Evolutionary conservation across 2,888 invertebrate species (phyloP).

Genomic region (Dasysyrphus albostriatus): DNA sequence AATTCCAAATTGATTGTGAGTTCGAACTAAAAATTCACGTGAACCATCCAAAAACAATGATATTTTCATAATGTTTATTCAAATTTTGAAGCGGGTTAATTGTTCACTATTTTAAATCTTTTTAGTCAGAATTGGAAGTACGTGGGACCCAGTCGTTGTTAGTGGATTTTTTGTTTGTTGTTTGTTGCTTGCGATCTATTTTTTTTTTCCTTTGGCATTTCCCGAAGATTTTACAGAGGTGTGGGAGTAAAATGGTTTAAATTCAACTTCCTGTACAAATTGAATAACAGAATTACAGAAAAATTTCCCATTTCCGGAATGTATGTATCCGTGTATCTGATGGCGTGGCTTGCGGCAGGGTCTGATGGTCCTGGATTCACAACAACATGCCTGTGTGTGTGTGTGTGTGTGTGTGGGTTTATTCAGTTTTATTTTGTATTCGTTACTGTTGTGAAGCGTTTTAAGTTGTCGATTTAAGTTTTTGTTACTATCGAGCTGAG

Average conservation of each 20-base stretch:
- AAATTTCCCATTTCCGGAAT: constrained; percentile 56
- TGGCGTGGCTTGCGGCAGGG: background rate
- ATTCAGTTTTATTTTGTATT: constrained; percentile 39
- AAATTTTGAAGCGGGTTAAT: too few relatives aligned
- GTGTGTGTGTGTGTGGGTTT: constrained; percentile 19
- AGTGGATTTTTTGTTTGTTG: background rate
- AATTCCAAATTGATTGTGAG: too few relatives aligned
- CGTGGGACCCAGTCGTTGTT: background rate
- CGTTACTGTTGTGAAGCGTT: constrained; percentile 43
- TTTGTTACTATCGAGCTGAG: constrained; percentile 23
- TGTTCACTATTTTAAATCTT: too few relatives aligned
- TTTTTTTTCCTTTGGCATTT: constrained; percentile 31
- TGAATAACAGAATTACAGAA: constrained; percentile 73
- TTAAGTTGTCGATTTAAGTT: constrained; percentile 73
- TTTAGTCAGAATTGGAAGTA: background rate
- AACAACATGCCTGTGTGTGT: constrained; percentile 4
- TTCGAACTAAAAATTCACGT: too few relatives aligned
- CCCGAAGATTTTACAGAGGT: constrained; percentile 47
- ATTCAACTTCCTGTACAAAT: constrained; percentile 74
- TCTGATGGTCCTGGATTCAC: background rate
- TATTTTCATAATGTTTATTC: too few relatives aligned
- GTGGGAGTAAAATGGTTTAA: constrained; percentile 69
- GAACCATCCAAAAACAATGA: too few relatives aligned
- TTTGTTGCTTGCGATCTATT: constrained; percentile 19
- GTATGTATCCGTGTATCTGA: constrained; percentile 22